Evolutionary conservation across 2,888 invertebrate species (phyloP).

Genomic region (Eupelmus urozonus): DNA sequence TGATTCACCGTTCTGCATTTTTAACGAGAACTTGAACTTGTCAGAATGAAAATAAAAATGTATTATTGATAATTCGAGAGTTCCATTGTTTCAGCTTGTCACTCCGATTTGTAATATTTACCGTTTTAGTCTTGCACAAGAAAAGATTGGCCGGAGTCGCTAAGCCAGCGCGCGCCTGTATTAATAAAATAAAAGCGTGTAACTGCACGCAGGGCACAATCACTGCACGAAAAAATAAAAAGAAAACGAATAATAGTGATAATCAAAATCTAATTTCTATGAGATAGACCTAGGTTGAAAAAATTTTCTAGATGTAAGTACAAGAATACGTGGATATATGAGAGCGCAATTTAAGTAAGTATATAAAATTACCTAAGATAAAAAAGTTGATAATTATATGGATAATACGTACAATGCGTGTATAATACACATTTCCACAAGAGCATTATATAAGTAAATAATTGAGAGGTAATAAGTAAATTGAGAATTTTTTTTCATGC

Average conservation of each 20-base stretch:
- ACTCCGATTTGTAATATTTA: neutral
- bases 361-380: constrained; percentile 42
- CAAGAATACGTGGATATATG: constrained; percentile 56
- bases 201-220: constrained; percentile 48
- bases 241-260: constrained; percentile 25
- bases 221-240: constrained; percentile 45
- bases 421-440: constrained; percentile 60
- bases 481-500: constrained; percentile 67
- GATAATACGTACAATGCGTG: constrained; percentile 61
- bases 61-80: neutral
- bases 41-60: neutral
- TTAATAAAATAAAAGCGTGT: constrained; percentile 42
- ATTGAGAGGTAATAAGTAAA: constrained; percentile 23
- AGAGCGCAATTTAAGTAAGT: constrained; percentile 41
- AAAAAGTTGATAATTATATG: constrained; percentile 46
- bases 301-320: constrained; percentile 34
- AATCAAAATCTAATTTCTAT: constrained; percentile 53
- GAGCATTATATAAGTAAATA: constrained; percentile 44
- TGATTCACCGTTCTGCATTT: neutral
- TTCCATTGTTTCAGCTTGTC: neutral
- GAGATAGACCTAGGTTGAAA: constrained; percentile 47
- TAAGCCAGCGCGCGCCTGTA: neutral
- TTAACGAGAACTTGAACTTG: too few relatives aligned
- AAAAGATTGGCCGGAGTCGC: neutral
- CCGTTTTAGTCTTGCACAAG: neutral